phyloP scores from a whole-genome alignment of 2,113 vertebrate species.

The Lasiurus cinereus region DNA sequence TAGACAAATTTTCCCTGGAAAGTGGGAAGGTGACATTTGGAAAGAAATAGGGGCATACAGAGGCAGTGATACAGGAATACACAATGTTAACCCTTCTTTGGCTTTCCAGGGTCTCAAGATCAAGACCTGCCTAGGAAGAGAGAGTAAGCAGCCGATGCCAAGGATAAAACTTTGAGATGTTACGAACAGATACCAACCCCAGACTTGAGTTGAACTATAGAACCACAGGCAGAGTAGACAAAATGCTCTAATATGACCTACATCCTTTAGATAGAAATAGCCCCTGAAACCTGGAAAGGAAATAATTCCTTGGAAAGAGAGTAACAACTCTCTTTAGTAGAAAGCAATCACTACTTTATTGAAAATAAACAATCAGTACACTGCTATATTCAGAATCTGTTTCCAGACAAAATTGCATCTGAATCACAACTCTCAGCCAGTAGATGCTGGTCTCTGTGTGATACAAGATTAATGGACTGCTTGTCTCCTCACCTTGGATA shows the following conservation, averaged over 20 bases:
- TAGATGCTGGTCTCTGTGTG: neutral
- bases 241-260: neutral
- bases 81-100: constrained; percentile 48
- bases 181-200: neutral
- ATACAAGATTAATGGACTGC: neutral
- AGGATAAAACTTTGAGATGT: neutral
- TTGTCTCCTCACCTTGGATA: neutral
- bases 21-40: constrained; percentile 48
- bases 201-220: neutral
- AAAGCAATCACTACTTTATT: neutral
- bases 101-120: constrained; percentile 81
- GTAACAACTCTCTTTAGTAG: neutral
- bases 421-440: neutral
- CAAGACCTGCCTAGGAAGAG: constrained; percentile 67
- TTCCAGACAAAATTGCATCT: neutral
- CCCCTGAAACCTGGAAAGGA: neutral
- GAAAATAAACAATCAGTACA: constrained; percentile 29
- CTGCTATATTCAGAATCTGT: neutral
- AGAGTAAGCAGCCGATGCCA: constrained; percentile 71
- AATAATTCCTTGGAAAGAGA: neutral
- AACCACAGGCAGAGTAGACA: neutral
- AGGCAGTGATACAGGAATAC: neutral
- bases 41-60: neutral
- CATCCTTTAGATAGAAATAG: neutral
- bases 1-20: constrained; percentile 80